Evolutionary conservation across 2,797 vertebrate species (phyloP).

Genomic region (Benthosema pterotum): DNA sequence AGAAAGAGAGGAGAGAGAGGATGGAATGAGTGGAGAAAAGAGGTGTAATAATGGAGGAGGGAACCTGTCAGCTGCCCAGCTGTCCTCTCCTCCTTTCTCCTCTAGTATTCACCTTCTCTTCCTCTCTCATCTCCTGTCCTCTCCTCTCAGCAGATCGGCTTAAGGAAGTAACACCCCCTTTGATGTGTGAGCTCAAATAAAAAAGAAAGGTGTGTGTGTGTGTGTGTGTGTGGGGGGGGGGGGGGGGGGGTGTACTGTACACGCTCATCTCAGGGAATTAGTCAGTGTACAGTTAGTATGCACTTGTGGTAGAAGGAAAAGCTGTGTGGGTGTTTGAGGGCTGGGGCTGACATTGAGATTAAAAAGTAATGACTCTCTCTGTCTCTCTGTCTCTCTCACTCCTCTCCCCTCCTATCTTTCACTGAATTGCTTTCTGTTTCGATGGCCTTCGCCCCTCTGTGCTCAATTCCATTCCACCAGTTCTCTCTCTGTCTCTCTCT

Average conservation of each 20-base stretch:
- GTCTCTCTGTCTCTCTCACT: not conserved
- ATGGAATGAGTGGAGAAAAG: not conserved
- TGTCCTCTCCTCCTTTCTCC: not conserved
- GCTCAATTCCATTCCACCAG: not conserved
- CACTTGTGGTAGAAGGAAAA: no score
- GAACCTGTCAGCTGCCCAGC: not conserved
- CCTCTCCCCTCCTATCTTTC: not conserved
- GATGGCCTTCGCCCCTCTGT: no score
- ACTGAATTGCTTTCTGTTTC: not conserved
- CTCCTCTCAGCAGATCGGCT: conserved; percentile 7
- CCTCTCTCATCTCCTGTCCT: not conserved
- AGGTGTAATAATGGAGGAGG: not conserved
- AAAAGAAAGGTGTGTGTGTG: no score
- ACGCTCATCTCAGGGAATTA: not conserved
- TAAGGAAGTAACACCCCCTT: conserved; percentile 6
- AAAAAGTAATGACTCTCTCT: conserved; percentile 9
- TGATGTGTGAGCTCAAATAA: not conserved
- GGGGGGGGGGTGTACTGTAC: no score
- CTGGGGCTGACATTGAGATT: conserved; percentile 3
- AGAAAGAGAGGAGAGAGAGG: not conserved
- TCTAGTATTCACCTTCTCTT: no score
- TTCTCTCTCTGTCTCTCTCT: not conserved
- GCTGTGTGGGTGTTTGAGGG: no score
- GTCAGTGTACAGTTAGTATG: no score
- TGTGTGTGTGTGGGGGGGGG: no score